Conservation (phyloP, 2,797 vertebrate genomes). For the Pipistrellus pygmaeus region DNA sequence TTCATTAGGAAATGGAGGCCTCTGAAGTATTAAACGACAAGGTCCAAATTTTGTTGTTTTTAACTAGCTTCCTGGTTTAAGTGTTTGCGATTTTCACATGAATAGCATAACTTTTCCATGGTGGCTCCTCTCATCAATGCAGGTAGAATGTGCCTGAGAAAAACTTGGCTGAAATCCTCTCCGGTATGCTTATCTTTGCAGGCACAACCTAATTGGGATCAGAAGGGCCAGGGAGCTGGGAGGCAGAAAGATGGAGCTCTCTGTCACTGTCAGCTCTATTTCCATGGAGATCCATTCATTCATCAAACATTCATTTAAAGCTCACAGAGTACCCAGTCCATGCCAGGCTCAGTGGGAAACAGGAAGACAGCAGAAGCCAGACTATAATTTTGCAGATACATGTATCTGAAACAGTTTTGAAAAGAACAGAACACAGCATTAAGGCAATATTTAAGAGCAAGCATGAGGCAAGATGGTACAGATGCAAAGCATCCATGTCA, state of each 20-base stretch:
- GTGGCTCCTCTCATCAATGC: not conserved
- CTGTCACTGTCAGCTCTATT: constrained; percentile 68
- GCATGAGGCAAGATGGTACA: constrained; percentile 16
- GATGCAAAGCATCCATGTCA: not conserved
- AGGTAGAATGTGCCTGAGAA: constrained; percentile 20
- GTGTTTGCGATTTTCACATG: constrained; percentile 52
- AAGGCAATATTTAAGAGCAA: constrained; percentile 59
- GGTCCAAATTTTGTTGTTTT: constrained; percentile 16
- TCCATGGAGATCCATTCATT: constrained; percentile 71
- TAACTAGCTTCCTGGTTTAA: constrained; percentile 35
- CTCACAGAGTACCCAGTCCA: not conserved
- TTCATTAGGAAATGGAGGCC: constrained; percentile 18
- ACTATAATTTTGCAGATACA: constrained; percentile 43
- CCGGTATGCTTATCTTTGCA: constrained; percentile 60
- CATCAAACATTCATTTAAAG: constrained; percentile 54
- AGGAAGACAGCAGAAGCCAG: constrained; percentile 43
- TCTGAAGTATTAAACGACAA: constrained; percentile 37
- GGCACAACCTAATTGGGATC: constrained; percentile 74
- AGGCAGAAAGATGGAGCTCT: constrained; percentile 54
- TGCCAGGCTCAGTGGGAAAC: constrained; percentile 22
- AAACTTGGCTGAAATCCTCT: constrained; percentile 57
- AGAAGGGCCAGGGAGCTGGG: constrained; percentile 45
- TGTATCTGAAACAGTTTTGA: constrained; percentile 60
- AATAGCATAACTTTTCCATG: constrained; percentile 56
- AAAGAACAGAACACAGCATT: constrained; percentile 52